Percentiles rank a stretch among this genome's conserved stretches.
Conservation (phyloP, 2,888 invertebrate species). For the Blastobasis adustella region DNA sequence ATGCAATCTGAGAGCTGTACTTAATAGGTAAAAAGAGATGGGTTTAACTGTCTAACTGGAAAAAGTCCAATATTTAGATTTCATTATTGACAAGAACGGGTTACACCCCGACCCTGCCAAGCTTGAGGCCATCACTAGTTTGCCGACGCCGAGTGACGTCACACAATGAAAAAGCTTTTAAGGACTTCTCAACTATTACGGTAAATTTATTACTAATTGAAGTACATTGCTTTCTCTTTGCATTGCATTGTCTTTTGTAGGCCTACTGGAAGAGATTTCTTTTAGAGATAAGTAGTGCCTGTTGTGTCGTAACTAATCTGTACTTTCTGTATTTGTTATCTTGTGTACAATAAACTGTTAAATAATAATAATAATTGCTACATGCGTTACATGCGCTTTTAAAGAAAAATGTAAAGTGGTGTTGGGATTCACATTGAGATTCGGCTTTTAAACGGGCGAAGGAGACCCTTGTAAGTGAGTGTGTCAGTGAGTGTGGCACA, state of each 20-base stretch:
- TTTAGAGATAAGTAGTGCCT: too few relatives aligned
- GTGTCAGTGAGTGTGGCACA: conserved; percentile 10
- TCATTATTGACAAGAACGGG: conserved; percentile 8
- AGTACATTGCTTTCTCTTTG: too few relatives aligned
- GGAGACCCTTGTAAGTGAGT: conserved; percentile 1
- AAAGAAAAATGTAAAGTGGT: conserved; percentile 6
- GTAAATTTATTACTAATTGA: conserved; percentile 14
- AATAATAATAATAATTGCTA: too few relatives aligned
- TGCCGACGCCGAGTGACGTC: conserved; percentile 10
- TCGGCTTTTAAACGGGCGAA: conserved; percentile 6
- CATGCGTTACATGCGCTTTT: conserved; percentile 12
- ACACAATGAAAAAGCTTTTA: conserved; percentile 14
- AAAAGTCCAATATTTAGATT: conserved; percentile 13
- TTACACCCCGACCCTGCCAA: conserved; percentile 9
- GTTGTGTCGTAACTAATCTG: too few relatives aligned
- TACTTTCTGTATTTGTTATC: too few relatives aligned
- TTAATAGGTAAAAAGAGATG: conserved; percentile 7
- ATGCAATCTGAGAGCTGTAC: conserved; percentile 5
- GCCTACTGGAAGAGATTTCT: too few relatives aligned
- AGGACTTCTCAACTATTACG: conserved; percentile 16
- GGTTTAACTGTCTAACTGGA: conserved; percentile 11
- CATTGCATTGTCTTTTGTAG: too few relatives aligned
- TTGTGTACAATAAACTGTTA: too few relatives aligned
- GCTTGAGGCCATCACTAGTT: conserved; percentile 9
- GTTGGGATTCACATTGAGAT: conserved; percentile 1